Evolutionary conservation across 2,797 vertebrate species (phyloP), one percentile per base, ranked within the genome.

Genomic region (Sciurus vulgaris): DNA sequence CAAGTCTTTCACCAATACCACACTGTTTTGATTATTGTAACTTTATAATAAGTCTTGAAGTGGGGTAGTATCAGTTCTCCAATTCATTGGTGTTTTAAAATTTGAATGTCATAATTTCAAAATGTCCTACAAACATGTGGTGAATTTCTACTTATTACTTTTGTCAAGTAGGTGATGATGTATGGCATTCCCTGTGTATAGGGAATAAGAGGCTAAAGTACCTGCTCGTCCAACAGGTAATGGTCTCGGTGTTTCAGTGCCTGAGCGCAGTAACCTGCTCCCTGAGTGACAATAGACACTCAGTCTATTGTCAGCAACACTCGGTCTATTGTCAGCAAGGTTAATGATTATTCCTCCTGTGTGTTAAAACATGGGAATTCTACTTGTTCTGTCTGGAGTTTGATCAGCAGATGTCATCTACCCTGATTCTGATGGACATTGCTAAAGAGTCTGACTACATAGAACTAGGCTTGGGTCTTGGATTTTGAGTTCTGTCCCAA

Each of bases 91-190:
- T 35, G 10, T 82, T 74, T 89, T 88, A 67, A 85, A 84, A 73
- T 67, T 82, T 41, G n/a, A 84, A 65, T 79, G 78, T 84, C 79
- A 49, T 84, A 41, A 85, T 67, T 85, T 91, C 70, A 70, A 28
- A 82, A 54, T 82, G 59, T 86, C 79, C 73, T 38, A 79, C 33
- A 73, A 56, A 69, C 47, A 59, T 54, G 61, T 3, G 72, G 61
- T 47, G 74, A 41, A 61, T 90, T 81, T 83, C 47, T 83, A 63
- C 35, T 72, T 93, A 41, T 41, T 74, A 69, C 38, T 82, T 28
- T 82, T 87, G 83, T 77, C 70, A 70, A 88, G 44, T 93, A 78
- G 77, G 44, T 78, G n/a, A n/a, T 56, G 14, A 28, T 38, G 49
- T 70, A 78, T 65, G 70, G 44, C 22, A 63, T 38, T 56, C 30